Evolutionary conservation across 2,888 invertebrate genomes (phyloP), one percentile per base, ranked within the genome.

Genomic region (Troides helena): DNA sequence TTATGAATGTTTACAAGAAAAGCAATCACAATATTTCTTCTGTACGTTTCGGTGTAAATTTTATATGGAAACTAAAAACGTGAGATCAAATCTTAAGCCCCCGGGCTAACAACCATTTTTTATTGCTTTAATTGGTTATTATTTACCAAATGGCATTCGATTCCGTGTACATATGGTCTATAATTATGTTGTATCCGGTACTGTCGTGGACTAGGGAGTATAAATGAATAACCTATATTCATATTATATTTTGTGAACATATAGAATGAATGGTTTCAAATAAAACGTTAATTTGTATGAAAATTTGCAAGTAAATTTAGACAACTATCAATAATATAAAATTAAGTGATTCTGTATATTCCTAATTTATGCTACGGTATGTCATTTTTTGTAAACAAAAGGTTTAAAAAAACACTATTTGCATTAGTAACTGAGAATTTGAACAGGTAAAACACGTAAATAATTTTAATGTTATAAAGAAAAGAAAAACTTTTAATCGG

Each of bases 91-190:
- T 76, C 72, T 73, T 70, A 36, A 73, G 72, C 78, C 79, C 78
- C 71, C 73, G 69, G 79, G 79, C 74, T 67, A 69, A 68, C 66
- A 67, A 73, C 79, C 76, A 81, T 80, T 82, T 81, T 80, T 78
- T 78, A 76, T 82, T 81, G 78, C 74, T 77, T 74, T 80, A 83
- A 83, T 85, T 81, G 80, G 78, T 82, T 83, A 80, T 78, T 78
- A 79, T 81, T 80, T 81, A 81, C 81, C 79, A 82, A 81, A 81
- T 81, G 78, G 75, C 79, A 82, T 80, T 82, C 77, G 78, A 82
- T 83, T 80, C 81, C 78, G 78, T 79, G 73, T 75, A 73, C 72
- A 66, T 71, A 77, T 72, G 78, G 78, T 75, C 77, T 80, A 74
- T 83, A 81, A 85, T 85, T 82, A 81, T 76, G 71, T 71, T 69